phyloP scores from a whole-genome alignment of 2,888 invertebrate species.

The Gasteruption jaculator region DNA sequence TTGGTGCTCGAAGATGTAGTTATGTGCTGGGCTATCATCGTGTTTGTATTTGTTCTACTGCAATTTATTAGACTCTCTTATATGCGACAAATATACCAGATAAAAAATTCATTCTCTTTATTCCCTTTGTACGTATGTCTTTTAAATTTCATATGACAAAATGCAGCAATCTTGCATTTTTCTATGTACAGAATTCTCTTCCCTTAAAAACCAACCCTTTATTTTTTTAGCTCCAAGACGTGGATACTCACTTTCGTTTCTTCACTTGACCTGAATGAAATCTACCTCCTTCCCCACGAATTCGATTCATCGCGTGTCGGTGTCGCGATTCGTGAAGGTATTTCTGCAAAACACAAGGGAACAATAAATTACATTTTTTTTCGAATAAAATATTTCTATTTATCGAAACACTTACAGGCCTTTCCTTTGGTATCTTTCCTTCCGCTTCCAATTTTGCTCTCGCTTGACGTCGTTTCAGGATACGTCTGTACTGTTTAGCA shows the following conservation, averaged over 20 bases:
- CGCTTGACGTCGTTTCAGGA: constrained; percentile 90
- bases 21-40: constrained; percentile 38
- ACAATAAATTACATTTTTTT: constrained; percentile 5
- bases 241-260: constrained; percentile 43
- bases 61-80: constrained; percentile 26
- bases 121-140: too few species aligned
- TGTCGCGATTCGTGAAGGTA: constrained; percentile 98
- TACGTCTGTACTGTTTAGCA: constrained; percentile 95
- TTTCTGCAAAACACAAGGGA: constrained; percentile 66
- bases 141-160: too few species aligned
- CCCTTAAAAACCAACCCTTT: constrained; percentile 2
- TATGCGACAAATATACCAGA: too few species aligned
- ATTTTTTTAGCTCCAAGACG: too few species aligned
- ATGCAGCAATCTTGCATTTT: too few species aligned
- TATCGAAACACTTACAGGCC: constrained; percentile 64
- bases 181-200: too few species aligned
- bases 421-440: constrained; percentile 94
- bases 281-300: constrained; percentile 93
- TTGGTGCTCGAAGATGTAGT: constrained; percentile 36
- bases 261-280: constrained; percentile 73
- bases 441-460: constrained; percentile 91
- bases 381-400: constrained; percentile 7
- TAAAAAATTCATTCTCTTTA: too few species aligned
- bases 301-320: constrained; percentile 95
- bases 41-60: constrained; percentile 34